Base-by-base conservation (phyloP, 2,113 vertebrate species). In the Chlamydotis undulata region DNA sequence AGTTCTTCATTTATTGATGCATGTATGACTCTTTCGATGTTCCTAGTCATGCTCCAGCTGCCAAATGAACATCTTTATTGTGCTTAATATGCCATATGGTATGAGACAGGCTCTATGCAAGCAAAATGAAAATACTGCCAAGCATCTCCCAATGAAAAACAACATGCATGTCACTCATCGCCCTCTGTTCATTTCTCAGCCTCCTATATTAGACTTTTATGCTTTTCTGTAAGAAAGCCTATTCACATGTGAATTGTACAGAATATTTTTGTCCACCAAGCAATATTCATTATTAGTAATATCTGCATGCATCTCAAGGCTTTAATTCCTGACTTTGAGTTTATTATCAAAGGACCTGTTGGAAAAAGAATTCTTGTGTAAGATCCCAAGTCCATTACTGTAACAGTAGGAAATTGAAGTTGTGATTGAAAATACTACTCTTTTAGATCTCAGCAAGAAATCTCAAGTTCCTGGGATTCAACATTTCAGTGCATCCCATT, bases 11-110 rank as follows among this genome's bases (percentile, higher is more conserved):
- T 93, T 94, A 90, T 47, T 89, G 80, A 94, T 37, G 60, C 77
- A 74, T 96, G 84, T 93, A 84, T 78, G 84, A 91, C 85, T 95
- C 96, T 95, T 94, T 81, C 89, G 94, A 97, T 97, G 96, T 83
- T 97, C 70, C 89, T 93, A 84, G 92, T 96, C 95, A 83, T 94
- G 73, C 90, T 96, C 87, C 90, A 96, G 94, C 96, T 97, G 96
- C 97, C 97, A 98, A 94, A 93, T 97, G 97, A 98, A 97, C 97
- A 96, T 93, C 95, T 97, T 98, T 97, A 97, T 93, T 98, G 93
- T 96, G 84, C 94, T 95, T 89, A 96, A 97, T 93, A 90, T 87
- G 91, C 97, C 97, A 96, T 97, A 96, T 96, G 97, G 96, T 92
- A 89, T 10, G 53, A 97, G 93, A 93, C 68, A 68, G 82, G 63